Base-by-base conservation (phyloP, 2,888 invertebrate species). In the Cosmia trapezina region DNA sequence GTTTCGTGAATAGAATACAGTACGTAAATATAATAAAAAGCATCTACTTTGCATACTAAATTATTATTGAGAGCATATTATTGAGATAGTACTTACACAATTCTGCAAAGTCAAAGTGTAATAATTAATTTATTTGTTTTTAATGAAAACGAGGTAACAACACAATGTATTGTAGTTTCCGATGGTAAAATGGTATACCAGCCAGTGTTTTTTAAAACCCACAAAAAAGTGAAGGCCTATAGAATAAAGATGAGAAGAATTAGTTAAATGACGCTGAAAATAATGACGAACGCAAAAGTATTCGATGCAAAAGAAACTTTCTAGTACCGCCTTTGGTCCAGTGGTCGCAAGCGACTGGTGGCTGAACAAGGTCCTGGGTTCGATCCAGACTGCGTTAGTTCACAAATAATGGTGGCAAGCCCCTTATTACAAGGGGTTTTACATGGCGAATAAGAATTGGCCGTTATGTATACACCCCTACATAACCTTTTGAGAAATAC, bases 51-150 rank as follows among this genome's bases (percentile, higher is more conserved):
- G 22, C 60, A 28, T 41, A 56, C 33, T 0, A 63, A 57, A 56
- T 19, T 67, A 68, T 22, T 28, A 28, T 28, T 28, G 28, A 28
- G 28, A 67, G 75, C 45, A n/a, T 53, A 56, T 64, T 41, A 57
- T 57, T 51, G 53, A 43, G 4, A 41, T 56, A 68, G 61, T 81
- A 80, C 80, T 80, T 77, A 80, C 80, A 14, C 49, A 72, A 22
- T 54, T 63, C 80, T 80, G 80, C 37, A 77, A 80, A 68, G 17
- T 54, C 22, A 77, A 72, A 77, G 33, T 57, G 22, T 12, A 81
- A 56, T 19, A 0, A 71, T 63, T 65, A 72, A 68, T 76, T 57
- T 17, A n/a, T 64, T 53, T 28, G 11, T 63, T 11, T 28, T 47
- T 6, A 41, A 59, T 71, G 37, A 33, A 17, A 28, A 49, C 45